Evolutionary conservation across 2,888 invertebrate genomes (phyloP).

Genomic region (Sminthurinus aureus): DNA sequence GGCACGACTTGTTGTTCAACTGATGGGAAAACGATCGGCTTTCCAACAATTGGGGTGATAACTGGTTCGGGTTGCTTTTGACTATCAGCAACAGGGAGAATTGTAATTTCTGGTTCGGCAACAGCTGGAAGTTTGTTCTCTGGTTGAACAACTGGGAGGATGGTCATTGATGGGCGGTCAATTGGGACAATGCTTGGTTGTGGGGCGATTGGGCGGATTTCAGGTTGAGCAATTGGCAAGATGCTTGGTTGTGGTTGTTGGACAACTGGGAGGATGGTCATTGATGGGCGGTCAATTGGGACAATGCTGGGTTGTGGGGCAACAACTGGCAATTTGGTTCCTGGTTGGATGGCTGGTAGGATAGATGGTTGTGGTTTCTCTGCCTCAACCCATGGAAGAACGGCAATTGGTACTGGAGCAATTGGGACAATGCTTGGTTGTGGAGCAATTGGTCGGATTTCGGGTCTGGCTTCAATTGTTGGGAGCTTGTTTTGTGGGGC

Average conservation of each 20-base stretch:
- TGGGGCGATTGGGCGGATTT: background rate
- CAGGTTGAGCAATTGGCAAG: background rate
- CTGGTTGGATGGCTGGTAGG: background rate
- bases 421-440: background rate
- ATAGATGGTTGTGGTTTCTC: slow-evolving; percentile 5
- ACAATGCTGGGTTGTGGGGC: background rate
- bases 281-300: background rate
- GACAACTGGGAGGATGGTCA: too few relatives aligned
- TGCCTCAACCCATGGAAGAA: slow-evolving; percentile 7
- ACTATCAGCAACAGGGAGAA: slow-evolving; percentile 1
- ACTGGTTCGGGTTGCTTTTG: slow-evolving; percentile 1
- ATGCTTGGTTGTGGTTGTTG: slow-evolving; percentile 14
- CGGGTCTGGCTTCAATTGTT: background rate
- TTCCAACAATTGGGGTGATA: slow-evolving; percentile 2
- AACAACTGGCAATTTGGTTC: background rate
- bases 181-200: background rate
- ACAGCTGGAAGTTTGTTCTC: slow-evolving; percentile 22
- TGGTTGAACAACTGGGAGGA: slow-evolving; percentile 5
- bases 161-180: too few relatives aligned
- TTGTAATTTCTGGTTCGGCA: background rate
- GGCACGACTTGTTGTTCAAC: background rate
- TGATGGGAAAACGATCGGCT: slow-evolving; percentile 2
- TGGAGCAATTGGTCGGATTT: background rate
- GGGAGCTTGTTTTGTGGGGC: background rate
- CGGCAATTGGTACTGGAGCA: background rate